A percentile compares a stretch with the other conserved stretches of the same genome.
These are phyloP conservation scores for Xestoiulus laeticollis DNA, from an alignment of 2,888 invertebrate genomes.

Conservation along the genomic window DNA sequence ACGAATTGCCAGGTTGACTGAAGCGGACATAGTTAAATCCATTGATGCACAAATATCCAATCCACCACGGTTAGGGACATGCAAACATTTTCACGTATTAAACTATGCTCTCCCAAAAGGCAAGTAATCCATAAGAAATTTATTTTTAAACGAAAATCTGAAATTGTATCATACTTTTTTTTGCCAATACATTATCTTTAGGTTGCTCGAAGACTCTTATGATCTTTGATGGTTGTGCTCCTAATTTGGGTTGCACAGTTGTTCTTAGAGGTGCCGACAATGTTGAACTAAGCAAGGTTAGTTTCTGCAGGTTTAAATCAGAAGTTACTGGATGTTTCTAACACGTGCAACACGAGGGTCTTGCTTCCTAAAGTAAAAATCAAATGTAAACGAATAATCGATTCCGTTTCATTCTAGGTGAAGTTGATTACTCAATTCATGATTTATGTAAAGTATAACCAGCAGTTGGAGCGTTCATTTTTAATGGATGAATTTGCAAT, in stretches of 20 bases:
- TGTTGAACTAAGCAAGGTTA: conserved; percentile 74
- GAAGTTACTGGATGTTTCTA: no score
- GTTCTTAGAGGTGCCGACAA: conserved; percentile 79
- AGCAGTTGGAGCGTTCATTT: conserved; percentile 90
- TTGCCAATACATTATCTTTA: conserved; percentile 42
- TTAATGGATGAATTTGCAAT: conserved; percentile 85
- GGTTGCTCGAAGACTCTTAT: conserved; percentile 80
- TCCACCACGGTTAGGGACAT: conserved; percentile 80
- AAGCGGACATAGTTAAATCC: conserved; percentile 85
- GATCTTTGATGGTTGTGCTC: conserved; percentile 91
- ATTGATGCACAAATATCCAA: conserved; percentile 80
- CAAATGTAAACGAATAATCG: not conserved
- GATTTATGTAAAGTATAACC: conserved; percentile 87
- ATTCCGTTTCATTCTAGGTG: conserved; percentile 64
- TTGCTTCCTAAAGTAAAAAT: no score
- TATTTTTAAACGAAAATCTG: not conserved
- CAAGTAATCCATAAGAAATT: conserved; percentile 56
- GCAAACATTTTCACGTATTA: conserved; percentile 79
- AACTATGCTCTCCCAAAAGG: conserved; percentile 62
- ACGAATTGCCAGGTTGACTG: conserved; percentile 78
- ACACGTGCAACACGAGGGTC: no score
- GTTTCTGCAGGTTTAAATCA: no score
- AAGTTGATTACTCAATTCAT: conserved; percentile 85
- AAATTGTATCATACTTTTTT: not conserved
- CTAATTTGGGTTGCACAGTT: conserved; percentile 86